Percentiles rank a stretch among this genome's conserved stretches.
phyloP scores from a whole-genome alignment of 2,797 vertebrate species.

The Urocyon cinereoargenteus region DNA sequence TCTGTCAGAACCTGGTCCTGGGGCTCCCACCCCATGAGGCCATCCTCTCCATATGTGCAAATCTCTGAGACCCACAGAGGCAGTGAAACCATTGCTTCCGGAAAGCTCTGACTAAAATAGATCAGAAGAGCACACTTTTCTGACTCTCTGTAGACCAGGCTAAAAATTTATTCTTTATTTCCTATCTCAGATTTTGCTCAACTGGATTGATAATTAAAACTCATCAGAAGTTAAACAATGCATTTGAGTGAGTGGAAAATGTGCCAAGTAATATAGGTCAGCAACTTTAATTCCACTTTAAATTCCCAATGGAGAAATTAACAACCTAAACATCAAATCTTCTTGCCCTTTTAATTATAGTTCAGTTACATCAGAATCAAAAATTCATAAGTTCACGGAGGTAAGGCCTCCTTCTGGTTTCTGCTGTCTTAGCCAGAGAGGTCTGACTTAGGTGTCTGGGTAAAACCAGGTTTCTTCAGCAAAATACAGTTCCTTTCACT shows the following conservation, averaged over 20 bases:
- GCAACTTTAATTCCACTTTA: background rate
- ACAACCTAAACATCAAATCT: background rate
- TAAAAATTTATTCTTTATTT: background rate
- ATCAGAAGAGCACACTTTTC: background rate
- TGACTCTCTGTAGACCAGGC: background rate
- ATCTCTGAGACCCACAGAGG: background rate
- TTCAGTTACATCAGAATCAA: background rate
- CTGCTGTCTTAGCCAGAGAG: background rate
- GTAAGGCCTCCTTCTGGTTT: background rate
- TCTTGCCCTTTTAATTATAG: constrained; percentile 36
- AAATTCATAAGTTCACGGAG: background rate
- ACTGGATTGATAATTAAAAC: background rate
- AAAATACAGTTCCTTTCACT: background rate
- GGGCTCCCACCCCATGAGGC: fast-evolving
- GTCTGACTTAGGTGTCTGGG: background rate
- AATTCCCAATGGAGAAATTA: background rate
- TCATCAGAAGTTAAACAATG: background rate
- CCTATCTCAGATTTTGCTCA: background rate
- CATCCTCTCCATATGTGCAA: no score
- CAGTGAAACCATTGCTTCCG: background rate
- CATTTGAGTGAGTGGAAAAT: constrained; percentile 8
- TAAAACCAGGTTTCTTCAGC: background rate
- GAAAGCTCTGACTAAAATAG: background rate
- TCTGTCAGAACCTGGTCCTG: background rate
- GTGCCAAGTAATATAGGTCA: background rate